These are phyloP conservation scores for Andrena hattorfiana DNA, from an alignment of 2,888 invertebrate genomes.

Conservation along the genomic window DNA sequence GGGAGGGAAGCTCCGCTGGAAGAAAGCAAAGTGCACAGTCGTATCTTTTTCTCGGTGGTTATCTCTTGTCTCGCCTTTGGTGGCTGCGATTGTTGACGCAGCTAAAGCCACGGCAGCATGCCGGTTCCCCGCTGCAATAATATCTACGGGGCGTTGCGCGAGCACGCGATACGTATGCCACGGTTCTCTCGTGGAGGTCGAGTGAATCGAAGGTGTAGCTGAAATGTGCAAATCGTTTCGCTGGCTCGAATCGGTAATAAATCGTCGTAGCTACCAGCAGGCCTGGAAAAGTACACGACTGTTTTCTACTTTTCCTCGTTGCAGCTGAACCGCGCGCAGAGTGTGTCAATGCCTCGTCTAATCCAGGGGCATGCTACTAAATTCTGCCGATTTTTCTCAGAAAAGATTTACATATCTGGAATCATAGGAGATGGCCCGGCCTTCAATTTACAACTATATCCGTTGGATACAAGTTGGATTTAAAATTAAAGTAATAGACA, in stretches of 20 bases:
- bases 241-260: too few relatives aligned
- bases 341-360: background rate
- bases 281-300: too few relatives aligned
- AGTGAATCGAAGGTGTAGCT: background rate
- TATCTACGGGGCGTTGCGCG: background rate
- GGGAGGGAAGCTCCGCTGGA: background rate
- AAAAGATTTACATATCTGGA: too few relatives aligned
- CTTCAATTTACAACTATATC: too few relatives aligned
- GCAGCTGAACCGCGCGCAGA: background rate
- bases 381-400: too few relatives aligned
- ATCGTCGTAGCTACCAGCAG: too few relatives aligned
- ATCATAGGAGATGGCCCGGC: too few relatives aligned
- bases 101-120: constrained; percentile 23
- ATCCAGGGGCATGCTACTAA: background rate
- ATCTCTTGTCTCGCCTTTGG: constrained; percentile 2
- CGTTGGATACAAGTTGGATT: too few relatives aligned
- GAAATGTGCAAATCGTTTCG: background rate
- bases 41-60: constrained; percentile 27
- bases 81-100: constrained; percentile 44
- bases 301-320: too few relatives aligned
- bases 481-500: too few relatives aligned
- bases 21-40: constrained; percentile 37
- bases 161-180: background rate
- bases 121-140: constrained; percentile 36
- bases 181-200: background rate